These are phyloP conservation scores for Nemopilema nomurai DNA, from an alignment of 30 jellyfish, hydroid and myxozoan species.

Conservation along the genomic window DNA sequence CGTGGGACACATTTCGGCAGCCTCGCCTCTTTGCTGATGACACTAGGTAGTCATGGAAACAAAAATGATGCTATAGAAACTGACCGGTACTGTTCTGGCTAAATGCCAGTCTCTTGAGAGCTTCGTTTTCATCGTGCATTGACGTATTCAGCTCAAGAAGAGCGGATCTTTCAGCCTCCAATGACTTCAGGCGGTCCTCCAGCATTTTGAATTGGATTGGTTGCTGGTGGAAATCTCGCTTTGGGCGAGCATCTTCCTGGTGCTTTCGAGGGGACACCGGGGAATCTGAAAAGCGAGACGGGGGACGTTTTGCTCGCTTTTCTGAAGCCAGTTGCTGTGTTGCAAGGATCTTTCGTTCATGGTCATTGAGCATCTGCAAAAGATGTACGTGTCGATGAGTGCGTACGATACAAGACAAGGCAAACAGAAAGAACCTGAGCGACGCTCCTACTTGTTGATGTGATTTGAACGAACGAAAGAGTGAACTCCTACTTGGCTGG, in stretches of 20 bases:
- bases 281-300: slow-evolving; percentile 15
- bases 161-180: slow-evolving; percentile 70
- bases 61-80: not conserved
- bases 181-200: slow-evolving; percentile 38
- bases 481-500: not conserved
- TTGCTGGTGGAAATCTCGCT: slow-evolving; percentile 5
- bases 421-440: not conserved
- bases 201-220: slow-evolving; percentile 41
- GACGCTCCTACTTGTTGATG: not conserved
- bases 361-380: slow-evolving; percentile 54
- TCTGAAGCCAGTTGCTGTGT: slow-evolving; percentile 25
- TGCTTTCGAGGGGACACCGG: slow-evolving; percentile 33
- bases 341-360: slow-evolving; percentile 33
- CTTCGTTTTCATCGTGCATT: slow-evolving; percentile 63
- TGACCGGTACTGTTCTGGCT: slow-evolving; percentile 45
- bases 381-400: not conserved
- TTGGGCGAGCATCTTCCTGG: not conserved
- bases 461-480: not conserved
- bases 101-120: slow-evolving; percentile 50
- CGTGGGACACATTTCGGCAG: too few species aligned
- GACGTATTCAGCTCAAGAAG: slow-evolving; percentile 61
- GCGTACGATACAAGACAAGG: not conserved
- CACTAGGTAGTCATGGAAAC: not conserved
- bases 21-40: too few species aligned
- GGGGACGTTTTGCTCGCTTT: slow-evolving; percentile 1